Percentiles rank a stretch among this genome's conserved stretches.
phyloP scores from a whole-genome alignment of 1,140 invertebrate genomes.

The Schmidtea mediterranea region DNA sequence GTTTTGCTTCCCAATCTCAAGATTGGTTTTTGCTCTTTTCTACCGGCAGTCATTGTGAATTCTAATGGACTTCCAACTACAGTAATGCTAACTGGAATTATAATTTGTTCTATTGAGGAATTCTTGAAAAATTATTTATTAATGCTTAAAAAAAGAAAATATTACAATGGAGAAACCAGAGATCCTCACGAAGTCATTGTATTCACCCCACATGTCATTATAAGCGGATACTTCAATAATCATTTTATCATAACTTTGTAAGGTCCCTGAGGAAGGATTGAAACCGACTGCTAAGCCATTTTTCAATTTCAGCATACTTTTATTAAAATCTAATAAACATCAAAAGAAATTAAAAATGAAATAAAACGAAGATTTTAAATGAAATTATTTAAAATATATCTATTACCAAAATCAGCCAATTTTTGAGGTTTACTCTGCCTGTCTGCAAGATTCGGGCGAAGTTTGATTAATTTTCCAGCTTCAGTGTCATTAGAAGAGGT shows the following conservation, averaged over 20 bases:
- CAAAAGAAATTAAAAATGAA: too few species aligned
- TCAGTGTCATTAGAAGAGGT: too few species aligned
- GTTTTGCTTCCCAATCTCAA: conserved; percentile 19
- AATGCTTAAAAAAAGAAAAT: not conserved
- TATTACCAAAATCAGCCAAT: too few species aligned
- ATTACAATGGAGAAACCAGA: conserved; percentile 7
- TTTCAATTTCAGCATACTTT: conserved; percentile 11
- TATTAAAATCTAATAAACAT: conserved; percentile 13
- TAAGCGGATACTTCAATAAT: conserved; percentile 16
- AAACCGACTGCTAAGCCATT: conserved; percentile 14
- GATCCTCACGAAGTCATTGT: conserved; percentile 16
- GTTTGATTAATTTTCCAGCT: too few species aligned
- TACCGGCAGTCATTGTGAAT: conserved; percentile 18
- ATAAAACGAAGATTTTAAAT: too few species aligned
- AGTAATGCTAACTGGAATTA: conserved; percentile 15
- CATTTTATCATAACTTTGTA: conserved; percentile 14
- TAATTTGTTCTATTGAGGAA: conserved; percentile 12
- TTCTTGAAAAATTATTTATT: conserved; percentile 10
- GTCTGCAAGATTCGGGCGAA: too few species aligned
- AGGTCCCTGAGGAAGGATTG: conserved; percentile 10
- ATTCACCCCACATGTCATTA: conserved; percentile 23
- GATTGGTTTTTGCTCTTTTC: conserved; percentile 14
- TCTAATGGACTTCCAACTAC: conserved; percentile 19
- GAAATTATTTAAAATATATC: too few species aligned
- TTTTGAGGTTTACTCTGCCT: too few species aligned